Conservation (phyloP, 2,888 invertebrate species). For the Amiota minor region DNA sequence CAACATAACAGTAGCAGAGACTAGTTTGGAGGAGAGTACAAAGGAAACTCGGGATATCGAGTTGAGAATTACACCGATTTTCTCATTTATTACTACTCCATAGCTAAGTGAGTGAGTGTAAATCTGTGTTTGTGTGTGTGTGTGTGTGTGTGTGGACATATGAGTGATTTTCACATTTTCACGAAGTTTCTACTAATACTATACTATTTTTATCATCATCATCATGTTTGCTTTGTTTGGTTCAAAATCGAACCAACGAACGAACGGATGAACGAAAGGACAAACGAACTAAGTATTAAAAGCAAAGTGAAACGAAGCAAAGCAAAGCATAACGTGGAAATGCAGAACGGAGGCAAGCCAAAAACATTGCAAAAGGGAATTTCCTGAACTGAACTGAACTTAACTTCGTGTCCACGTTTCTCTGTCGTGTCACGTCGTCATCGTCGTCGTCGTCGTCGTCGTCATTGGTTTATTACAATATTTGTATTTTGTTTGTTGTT, state of each 20-base stretch:
- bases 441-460: too few relatives aligned
- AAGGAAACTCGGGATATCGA: conserved; percentile 2
- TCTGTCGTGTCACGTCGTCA: background rate
- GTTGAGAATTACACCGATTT: conserved; percentile 17
- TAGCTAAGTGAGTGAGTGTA: conserved; percentile 33
- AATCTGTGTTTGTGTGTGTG: conserved; percentile 10
- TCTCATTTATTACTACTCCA: too few relatives aligned
- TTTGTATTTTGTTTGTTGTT: background rate
- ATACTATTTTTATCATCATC: background rate
- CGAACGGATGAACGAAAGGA: too few relatives aligned
- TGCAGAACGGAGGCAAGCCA: too few relatives aligned
- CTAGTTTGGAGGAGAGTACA: background rate
- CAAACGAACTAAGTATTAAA: too few relatives aligned
- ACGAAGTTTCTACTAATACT: conserved; percentile 9
- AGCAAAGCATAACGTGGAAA: too few relatives aligned
- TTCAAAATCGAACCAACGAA: too few relatives aligned
- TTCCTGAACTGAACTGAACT: too few relatives aligned
- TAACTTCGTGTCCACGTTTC: background rate
- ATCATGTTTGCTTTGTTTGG: too few relatives aligned
- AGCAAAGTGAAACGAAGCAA: too few relatives aligned
- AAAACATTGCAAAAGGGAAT: too few relatives aligned
- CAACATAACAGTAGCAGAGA: background rate
- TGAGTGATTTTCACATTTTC: conserved; percentile 11
- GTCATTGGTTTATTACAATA: too few relatives aligned
- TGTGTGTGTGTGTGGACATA: conserved; percentile 4